Base-by-base conservation (phyloP, 2,888 invertebrate species). In the Hylaea fasciaria region DNA sequence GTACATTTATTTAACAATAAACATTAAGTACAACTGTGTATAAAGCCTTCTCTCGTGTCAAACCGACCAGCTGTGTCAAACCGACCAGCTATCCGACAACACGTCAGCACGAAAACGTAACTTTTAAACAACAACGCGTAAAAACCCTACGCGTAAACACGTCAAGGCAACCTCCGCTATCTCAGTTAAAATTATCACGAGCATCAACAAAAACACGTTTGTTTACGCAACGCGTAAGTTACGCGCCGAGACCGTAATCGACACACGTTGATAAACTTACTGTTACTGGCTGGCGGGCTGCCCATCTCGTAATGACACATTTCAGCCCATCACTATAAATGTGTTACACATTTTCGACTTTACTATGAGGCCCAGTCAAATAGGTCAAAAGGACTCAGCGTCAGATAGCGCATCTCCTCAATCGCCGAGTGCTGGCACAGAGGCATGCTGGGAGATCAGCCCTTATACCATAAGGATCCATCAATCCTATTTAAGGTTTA, bases 111-210 rank as follows among this genome's bases (percentile, higher is more conserved):
- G 9, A 32, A 9, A 32, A 32, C 32, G 32, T 32, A 12, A 37
- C 7, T 12, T n/a, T 12, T 12, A 37, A 5, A 28, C 1, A 28
- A 28, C 28, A 13, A n/a, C 8, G 22, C 10, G 41, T 12, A 2
- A n/a, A 44, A 22, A 28, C n/a, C 44, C 37, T 7, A 37, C 13
- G 9, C 5, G n/a, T 40, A 29, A 14, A 1, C 12, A 48, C 17
- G 16, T 9, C 43, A 56, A 49, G 37, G 44, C 48, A 17, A 39
- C 28, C 32, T 13, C 28, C 40, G 44, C 40, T 39, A 51, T 52
- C 41, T 69, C 65, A 54, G 68, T 60, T 48, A 49, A 49, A 59
- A 48, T 11, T 14, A 53, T 49, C 53, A 32, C 8, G 14, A 44
- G 13, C 12, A 45, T 54, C 50, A 54, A 59, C 45, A 59, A 49